These are phyloP conservation scores for Philotrypesis tridentata DNA, from an alignment of 1,140 invertebrate genomes.

Conservation along the genomic window DNA sequence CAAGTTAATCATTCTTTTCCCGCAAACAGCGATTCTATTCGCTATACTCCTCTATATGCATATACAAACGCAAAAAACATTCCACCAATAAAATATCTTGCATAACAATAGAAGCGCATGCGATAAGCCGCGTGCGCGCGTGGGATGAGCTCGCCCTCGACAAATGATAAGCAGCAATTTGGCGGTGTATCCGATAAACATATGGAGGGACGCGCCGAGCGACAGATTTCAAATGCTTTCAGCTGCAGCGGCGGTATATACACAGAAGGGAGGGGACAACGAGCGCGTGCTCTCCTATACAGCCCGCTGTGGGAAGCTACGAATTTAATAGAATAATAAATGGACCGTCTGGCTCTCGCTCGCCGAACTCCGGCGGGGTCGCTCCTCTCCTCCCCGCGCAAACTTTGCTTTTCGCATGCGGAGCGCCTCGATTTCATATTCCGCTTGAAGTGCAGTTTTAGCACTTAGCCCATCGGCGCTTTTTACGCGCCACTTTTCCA, in stretches of 20 bases:
- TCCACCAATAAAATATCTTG: neutral
- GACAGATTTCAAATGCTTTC: neutral
- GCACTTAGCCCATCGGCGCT: neutral
- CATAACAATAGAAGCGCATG: neutral
- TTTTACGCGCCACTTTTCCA: constrained; percentile 4
- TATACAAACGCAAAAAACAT: too few relatives aligned
- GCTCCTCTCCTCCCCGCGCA: neutral
- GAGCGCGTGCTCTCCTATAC: constrained; percentile 50
- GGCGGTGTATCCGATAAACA: neutral
- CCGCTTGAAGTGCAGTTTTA: constrained; percentile 22
- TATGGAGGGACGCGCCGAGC: neutral
- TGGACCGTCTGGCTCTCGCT: constrained; percentile 50
- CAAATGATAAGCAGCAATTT: neutral
- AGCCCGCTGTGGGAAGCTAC: constrained; percentile 54
- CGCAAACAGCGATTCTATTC: too few relatives aligned
- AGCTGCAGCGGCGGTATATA: neutral
- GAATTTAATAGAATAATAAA: constrained; percentile 72
- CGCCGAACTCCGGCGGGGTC: neutral
- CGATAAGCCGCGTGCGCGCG: too few relatives aligned
- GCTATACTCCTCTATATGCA: too few relatives aligned
- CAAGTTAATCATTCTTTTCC: too few relatives aligned
- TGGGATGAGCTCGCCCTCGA: neutral
- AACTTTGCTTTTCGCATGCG: neutral
- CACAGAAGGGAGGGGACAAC: constrained; percentile 35
- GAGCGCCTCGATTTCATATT: constrained; percentile 11